Conservation (phyloP, 2,113 vertebrate species). For the Tor tambroides region DNA sequence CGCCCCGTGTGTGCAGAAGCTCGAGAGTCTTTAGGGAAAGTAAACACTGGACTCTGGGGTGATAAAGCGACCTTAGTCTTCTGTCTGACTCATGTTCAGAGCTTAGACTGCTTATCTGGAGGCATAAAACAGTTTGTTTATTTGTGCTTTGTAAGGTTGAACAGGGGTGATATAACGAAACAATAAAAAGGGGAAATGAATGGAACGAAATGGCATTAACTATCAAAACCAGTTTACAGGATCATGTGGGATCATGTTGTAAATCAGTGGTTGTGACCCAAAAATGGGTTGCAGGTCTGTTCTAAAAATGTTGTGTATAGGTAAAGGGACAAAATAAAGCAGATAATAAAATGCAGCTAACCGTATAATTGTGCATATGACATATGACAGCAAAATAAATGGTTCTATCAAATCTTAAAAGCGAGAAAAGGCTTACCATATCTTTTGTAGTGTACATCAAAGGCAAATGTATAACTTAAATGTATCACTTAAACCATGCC, state of each 20-base stretch:
- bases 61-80: conserved; percentile 7
- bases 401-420: not conserved
- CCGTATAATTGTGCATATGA: not conserved
- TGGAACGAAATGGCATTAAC: not conserved
- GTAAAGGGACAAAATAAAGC: not conserved
- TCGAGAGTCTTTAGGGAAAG: not conserved
- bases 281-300: not conserved
- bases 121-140: not conserved
- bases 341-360: not conserved
- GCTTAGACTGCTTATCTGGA: conserved; percentile 11
- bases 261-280: not conserved
- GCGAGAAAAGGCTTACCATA: not conserved
- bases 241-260: not conserved
- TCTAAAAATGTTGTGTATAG: not conserved
- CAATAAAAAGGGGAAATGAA: not conserved
- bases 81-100: conserved; percentile 21
- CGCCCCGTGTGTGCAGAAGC: not conserved
- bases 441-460: not conserved
- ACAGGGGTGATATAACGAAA: not conserved
- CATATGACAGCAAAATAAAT: not conserved
- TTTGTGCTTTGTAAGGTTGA: not conserved
- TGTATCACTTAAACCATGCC: too few relatives aligned
- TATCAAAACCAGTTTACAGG: not conserved
- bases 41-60: not conserved
- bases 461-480: not conserved